Evolutionary conservation across 2,113 vertebrate species (phyloP).

Genomic region (Bostrychus sinensis): DNA sequence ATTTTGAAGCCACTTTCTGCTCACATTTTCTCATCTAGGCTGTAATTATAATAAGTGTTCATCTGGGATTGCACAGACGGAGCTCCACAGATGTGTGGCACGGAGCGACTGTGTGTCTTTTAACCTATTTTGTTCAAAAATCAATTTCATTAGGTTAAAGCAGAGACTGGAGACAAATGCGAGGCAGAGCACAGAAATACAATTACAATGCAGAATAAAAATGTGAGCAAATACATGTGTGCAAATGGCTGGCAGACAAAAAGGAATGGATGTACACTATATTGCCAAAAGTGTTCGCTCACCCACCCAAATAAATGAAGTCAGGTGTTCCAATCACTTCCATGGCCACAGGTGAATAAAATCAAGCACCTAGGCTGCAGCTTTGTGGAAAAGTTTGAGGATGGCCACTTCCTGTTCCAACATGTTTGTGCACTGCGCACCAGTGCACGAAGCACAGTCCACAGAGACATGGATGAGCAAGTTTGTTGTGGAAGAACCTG

Average conservation of each 20-base stretch:
- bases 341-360: too few relatives aligned
- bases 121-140: constrained; percentile 27
- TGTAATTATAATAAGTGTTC: constrained; percentile 47
- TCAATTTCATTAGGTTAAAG: constrained; percentile 14
- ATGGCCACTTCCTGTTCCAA: too few relatives aligned
- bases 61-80: constrained; percentile 14
- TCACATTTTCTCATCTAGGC: constrained; percentile 19
- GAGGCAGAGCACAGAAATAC: background rate
- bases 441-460: too few relatives aligned
- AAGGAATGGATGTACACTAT: background rate
- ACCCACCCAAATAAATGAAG: too few relatives aligned
- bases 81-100: background rate
- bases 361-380: too few relatives aligned
- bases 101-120: background rate
- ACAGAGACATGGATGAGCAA: too few relatives aligned
- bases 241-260: constrained; percentile 3
- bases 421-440: too few relatives aligned
- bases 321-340: too few relatives aligned
- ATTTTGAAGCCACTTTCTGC: constrained; percentile 28
- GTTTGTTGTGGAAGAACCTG: too few relatives aligned
- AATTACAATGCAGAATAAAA: constrained; percentile 16
- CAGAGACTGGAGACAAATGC: constrained; percentile 20
- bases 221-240: background rate
- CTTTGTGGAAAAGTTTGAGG: too few relatives aligned
- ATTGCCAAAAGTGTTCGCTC: too few relatives aligned